phyloP scores from a whole-genome alignment of 2,113 vertebrate species.

The Apodemus speciosus region DNA sequence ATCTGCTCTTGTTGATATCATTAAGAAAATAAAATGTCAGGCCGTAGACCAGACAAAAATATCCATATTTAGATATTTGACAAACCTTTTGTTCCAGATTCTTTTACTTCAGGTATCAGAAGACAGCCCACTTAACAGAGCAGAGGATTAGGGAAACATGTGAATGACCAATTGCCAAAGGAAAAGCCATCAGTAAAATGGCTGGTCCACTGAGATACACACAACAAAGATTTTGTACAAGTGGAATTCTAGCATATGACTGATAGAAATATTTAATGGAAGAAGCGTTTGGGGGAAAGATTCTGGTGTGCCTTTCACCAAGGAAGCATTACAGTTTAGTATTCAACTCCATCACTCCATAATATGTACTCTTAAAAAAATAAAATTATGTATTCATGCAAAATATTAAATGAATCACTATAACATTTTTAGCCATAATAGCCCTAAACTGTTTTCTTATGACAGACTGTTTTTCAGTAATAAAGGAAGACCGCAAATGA shows the following conservation, averaged over 20 bases:
- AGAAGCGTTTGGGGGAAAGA: not conserved
- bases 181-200: constrained; percentile 13
- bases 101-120: not conserved
- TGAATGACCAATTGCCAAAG: not conserved
- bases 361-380: not conserved
- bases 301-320: not conserved
- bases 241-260: not conserved
- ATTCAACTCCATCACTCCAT: not conserved
- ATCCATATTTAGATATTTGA: not conserved
- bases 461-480: not conserved
- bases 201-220: not conserved
- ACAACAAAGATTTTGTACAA: not conserved
- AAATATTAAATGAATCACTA: constrained; percentile 12
- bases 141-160: not conserved
- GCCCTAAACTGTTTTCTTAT: not conserved
- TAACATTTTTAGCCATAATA: not conserved
- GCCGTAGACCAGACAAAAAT: not conserved
- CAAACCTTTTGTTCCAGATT: not conserved
- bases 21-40: constrained; percentile 23
- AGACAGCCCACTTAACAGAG: not conserved
- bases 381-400: not conserved
- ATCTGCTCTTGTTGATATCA: not conserved
- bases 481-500: not conserved
- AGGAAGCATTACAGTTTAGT: not conserved
- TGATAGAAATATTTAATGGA: not conserved